A percentile compares a stretch with the other conserved stretches of the same genome.
Conservation (phyloP, 1,140 invertebrate species). For the Oscheius sp. region DNA sequence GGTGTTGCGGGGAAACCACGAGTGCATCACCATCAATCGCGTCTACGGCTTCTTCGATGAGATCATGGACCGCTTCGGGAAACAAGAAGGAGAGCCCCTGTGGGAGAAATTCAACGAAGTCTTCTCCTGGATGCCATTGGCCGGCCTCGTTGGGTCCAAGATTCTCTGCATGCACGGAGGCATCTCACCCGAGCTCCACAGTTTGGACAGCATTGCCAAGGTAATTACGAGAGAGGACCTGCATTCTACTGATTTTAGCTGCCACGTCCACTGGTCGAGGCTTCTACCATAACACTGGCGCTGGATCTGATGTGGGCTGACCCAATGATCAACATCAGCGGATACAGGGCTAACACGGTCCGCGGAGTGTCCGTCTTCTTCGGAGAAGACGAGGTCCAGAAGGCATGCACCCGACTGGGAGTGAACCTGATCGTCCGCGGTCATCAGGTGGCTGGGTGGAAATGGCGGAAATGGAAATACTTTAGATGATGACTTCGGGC, state of each 20-base stretch:
- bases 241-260: neutral
- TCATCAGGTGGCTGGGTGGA: slow-evolving; percentile 62
- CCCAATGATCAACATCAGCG: slow-evolving; percentile 59
- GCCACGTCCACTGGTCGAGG: neutral
- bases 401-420: slow-evolving; percentile 22
- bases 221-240: slow-evolving; percentile 31
- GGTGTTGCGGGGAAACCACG: slow-evolving; percentile 70
- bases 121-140: slow-evolving; percentile 61
- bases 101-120: slow-evolving; percentile 67
- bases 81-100: slow-evolving; percentile 58
- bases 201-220: neutral
- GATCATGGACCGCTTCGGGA: slow-evolving; percentile 65
- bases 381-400: slow-evolving; percentile 42
- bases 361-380: slow-evolving; percentile 40
- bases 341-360: slow-evolving; percentile 54
- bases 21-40: slow-evolving; percentile 69
- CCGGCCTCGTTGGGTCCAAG: slow-evolving; percentile 81
- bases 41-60: slow-evolving; percentile 69
- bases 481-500: slow-evolving; percentile 63
- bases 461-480: too few species aligned
- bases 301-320: slow-evolving; percentile 66
- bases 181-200: neutral
- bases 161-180: slow-evolving; percentile 63
- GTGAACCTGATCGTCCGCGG: slow-evolving; percentile 43
- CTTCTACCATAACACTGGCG: neutral